These are phyloP conservation scores for Salticus scenicus DNA, from an alignment of 2,888 invertebrate genomes.

Conservation along the genomic window DNA sequence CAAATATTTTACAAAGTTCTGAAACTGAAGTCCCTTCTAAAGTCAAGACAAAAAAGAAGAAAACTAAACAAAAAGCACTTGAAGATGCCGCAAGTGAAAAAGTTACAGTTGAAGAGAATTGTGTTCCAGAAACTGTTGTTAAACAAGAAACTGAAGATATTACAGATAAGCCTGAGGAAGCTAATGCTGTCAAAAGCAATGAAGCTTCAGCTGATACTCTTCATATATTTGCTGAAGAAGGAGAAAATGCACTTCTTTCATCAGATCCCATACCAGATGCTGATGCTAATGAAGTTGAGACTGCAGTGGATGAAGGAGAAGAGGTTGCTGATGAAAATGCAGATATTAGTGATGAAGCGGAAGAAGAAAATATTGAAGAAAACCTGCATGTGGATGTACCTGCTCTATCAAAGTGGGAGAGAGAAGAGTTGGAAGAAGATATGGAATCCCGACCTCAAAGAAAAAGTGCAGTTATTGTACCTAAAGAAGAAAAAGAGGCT, in stretches of 20 bases:
- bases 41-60: conserved; percentile 47
- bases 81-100: neutral
- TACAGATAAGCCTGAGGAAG: neutral
- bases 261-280: conserved; percentile 11
- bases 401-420: conserved; percentile 92
- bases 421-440: conserved; percentile 79
- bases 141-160: conserved; percentile 13
- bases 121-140: neutral
- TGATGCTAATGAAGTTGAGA: conserved; percentile 10
- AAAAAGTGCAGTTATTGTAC: conserved; percentile 71
- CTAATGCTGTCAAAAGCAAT: neutral
- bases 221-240: conserved; percentile 49
- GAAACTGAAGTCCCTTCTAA: conserved; percentile 38
- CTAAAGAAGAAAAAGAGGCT: conserved; percentile 79
- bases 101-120: neutral
- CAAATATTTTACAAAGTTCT: conserved; percentile 73
- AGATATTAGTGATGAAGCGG: conserved; percentile 28
- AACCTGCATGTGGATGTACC: conserved; percentile 77
- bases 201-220: conserved; percentile 33
- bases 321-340: conserved; percentile 23
- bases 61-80: conserved; percentile 30
- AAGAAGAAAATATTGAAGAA: conserved; percentile 30
- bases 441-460: conserved; percentile 25
- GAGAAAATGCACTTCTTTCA: conserved; percentile 2
- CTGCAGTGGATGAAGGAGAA: conserved; percentile 12